These are phyloP conservation scores for Sceliomorpha sp. DNA, from an alignment of 2,888 invertebrate genomes.

Conservation along the genomic window DNA sequence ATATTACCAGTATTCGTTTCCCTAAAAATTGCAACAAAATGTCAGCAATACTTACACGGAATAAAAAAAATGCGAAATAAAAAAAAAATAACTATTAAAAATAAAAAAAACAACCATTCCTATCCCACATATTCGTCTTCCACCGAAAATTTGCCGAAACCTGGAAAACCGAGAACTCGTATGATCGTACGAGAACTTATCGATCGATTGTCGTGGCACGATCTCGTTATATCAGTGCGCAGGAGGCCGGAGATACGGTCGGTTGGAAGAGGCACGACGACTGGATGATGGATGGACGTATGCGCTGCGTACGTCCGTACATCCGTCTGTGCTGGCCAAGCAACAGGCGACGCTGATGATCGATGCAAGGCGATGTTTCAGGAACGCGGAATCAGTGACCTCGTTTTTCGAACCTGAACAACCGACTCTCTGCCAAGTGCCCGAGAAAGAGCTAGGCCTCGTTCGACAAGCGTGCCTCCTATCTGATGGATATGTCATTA, in stretches of 20 bases:
- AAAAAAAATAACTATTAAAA: too few species aligned
- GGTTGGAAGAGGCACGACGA: slow-evolving; percentile 64
- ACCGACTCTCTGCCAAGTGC: slow-evolving; percentile 34
- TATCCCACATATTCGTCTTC: too few species aligned
- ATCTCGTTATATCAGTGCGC: slow-evolving; percentile 33
- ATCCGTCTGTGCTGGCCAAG: slow-evolving; percentile 63
- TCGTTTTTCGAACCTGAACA: slow-evolving; percentile 60
- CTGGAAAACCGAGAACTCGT: too few species aligned
- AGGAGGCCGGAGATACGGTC: slow-evolving; percentile 25
- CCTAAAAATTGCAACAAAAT: too few species aligned
- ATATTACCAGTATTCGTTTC: too few species aligned
- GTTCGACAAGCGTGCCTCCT: too few species aligned
- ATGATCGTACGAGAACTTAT: too few species aligned
- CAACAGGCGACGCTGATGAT: slow-evolving; percentile 78
- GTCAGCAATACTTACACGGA: too few species aligned
- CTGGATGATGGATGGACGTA: slow-evolving; percentile 75
- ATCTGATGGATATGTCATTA: too few species aligned
- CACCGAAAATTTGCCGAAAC: too few species aligned
- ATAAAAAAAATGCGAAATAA: too few species aligned
- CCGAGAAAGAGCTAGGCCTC: slow-evolving; percentile 8
- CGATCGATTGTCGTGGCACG: slow-evolving; percentile 19
- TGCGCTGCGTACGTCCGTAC: slow-evolving; percentile 58
- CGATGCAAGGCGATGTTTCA: slow-evolving; percentile 72
- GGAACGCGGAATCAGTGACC: slow-evolving; percentile 68
- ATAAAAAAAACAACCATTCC: too few species aligned